Conservation (phyloP, 1,140 invertebrate genomes). For the Dinothrombium tinctorium region DNA sequence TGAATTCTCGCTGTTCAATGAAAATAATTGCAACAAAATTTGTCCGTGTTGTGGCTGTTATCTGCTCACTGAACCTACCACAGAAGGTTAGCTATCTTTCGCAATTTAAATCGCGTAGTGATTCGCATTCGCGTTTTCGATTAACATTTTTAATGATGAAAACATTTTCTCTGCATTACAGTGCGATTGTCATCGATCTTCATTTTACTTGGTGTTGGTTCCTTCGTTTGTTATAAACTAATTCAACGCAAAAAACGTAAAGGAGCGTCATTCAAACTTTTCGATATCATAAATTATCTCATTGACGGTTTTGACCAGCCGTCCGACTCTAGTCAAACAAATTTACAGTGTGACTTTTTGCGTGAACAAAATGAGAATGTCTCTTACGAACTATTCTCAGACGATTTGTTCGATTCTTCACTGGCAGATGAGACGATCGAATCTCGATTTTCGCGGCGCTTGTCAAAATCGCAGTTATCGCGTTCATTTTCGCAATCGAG, state of each 20-base stretch:
- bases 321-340: not conserved
- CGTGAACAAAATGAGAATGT: not conserved
- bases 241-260: slow-evolving; percentile 2
- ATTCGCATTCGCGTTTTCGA: not conserved
- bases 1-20: slow-evolving; percentile 4
- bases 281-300: too few relatives aligned
- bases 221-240: slow-evolving; percentile 19
- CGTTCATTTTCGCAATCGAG: not conserved
- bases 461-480: not conserved
- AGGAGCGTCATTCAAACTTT: too few relatives aligned
- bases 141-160: not conserved
- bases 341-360: not conserved
- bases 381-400: not conserved
- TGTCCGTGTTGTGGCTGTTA: slow-evolving; percentile 2
- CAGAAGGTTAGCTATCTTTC: not conserved
- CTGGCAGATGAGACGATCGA: not conserved
- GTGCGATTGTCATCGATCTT: slow-evolving; percentile 19
- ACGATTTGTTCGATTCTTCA: not conserved
- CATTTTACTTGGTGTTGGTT: slow-evolving; percentile 19
- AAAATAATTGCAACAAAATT: not conserved
- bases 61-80: not conserved
- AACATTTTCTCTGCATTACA: slow-evolving; percentile 11
- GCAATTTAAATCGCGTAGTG: not conserved
- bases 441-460: not conserved
- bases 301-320: not conserved